Conservation (phyloP, 2,888 invertebrate species). For the Dinocampus coccinellae region DNA sequence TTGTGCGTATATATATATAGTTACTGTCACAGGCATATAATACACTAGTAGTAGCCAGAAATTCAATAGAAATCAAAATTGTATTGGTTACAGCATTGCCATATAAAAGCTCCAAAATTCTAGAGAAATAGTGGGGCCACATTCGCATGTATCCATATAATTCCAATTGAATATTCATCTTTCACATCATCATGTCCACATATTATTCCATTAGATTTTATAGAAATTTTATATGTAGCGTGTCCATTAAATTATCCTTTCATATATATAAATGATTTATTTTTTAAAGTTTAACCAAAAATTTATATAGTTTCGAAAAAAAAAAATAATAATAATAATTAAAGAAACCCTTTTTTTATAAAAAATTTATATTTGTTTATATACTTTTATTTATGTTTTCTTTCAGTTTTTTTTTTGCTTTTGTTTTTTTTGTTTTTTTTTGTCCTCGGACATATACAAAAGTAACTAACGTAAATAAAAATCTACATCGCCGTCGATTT, state of each 20-base stretch:
- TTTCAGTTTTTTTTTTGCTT: neutral
- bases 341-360: no score
- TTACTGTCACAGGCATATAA: neutral
- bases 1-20: constrained; percentile 8
- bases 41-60: constrained; percentile 6
- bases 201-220: constrained; percentile 31
- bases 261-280: neutral
- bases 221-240: constrained; percentile 29
- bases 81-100: neutral
- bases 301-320: no score
- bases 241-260: neutral
- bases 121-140: neutral
- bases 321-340: no score
- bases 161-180: constrained; percentile 18
- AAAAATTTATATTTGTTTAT: no score
- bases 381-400: no score
- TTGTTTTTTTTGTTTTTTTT: neutral
- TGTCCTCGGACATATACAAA: neutral
- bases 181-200: neutral
- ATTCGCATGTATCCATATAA: neutral
- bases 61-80: neutral
- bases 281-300: neutral
- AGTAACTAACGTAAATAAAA: constrained; percentile 1
- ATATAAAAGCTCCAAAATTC: neutral
- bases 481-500: constrained; percentile 44